A percentile compares a stretch with the other conserved stretches of the same genome.
These are phyloP conservation scores for Cantharis flavilabris DNA, from an alignment of 2,888 invertebrate species.

Conservation along the genomic window DNA sequence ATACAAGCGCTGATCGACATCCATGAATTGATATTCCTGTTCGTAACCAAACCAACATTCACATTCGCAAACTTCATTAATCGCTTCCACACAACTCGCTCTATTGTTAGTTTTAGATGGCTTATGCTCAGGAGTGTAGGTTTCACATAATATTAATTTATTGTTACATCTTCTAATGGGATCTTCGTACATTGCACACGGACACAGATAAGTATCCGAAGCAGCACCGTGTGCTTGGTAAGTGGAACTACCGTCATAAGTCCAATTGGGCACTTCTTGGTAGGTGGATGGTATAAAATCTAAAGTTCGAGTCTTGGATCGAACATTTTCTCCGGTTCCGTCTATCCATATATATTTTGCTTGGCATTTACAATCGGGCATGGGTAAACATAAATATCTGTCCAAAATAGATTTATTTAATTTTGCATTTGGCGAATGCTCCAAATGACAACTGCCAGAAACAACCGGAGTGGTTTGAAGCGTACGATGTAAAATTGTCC, in stretches of 20 bases:
- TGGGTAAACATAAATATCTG: slow-evolving; percentile 62
- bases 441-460: slow-evolving; percentile 27
- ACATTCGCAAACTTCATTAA: slow-evolving; percentile 64
- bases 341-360: slow-evolving; percentile 79
- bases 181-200: slow-evolving; percentile 78
- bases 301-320: slow-evolving; percentile 72
- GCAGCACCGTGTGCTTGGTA: slow-evolving; percentile 67
- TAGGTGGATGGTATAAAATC: slow-evolving; percentile 62
- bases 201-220: slow-evolving; percentile 76
- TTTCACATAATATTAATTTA: slow-evolving; percentile 77
- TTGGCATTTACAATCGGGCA: slow-evolving; percentile 63
- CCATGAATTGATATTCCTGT: slow-evolving; percentile 66
- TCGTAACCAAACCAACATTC: slow-evolving; percentile 78
- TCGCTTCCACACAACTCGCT: slow-evolving; percentile 56
- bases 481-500: background rate
- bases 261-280: slow-evolving; percentile 74
- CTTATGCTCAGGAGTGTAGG: slow-evolving; percentile 67
- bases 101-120: slow-evolving; percentile 61
- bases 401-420: slow-evolving; percentile 60
- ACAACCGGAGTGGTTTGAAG: background rate
- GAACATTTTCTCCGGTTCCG: slow-evolving; percentile 70
- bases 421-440: slow-evolving; percentile 44
- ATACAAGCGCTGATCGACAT: slow-evolving; percentile 65
- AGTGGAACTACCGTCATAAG: slow-evolving; percentile 76
- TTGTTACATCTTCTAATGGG: slow-evolving; percentile 78